A percentile compares a stretch with the other conserved stretches of the same genome.
Evolutionary conservation across 2,797 vertebrate genomes (phyloP).

Genomic region (Anabacerthia variegaticeps): DNA sequence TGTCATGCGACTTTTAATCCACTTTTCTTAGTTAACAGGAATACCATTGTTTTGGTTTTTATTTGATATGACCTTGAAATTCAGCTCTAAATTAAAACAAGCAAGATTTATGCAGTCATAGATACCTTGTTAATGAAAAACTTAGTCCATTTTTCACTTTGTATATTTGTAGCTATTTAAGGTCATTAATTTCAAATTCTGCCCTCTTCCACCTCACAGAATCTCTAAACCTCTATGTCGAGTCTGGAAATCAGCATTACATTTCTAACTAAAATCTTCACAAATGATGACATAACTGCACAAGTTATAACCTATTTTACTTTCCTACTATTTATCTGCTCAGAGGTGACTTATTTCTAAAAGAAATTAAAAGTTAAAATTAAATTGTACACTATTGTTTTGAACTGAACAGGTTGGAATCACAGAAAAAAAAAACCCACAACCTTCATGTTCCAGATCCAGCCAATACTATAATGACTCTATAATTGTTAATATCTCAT

Average conservation of each 20-base stretch:
- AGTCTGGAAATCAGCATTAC: not conserved
- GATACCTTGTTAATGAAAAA: not conserved
- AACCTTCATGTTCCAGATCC: not conserved
- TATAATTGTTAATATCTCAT: not conserved
- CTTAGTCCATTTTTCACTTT: not conserved
- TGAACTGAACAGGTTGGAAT: not conserved
- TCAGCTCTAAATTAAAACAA: not conserved
- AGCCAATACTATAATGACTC: not conserved
- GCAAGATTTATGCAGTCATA: not conserved
- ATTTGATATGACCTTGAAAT: not conserved
- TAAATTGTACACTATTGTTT: not conserved
- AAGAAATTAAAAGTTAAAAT: not conserved
- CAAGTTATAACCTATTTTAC: not conserved
- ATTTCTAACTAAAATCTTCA: not conserved
- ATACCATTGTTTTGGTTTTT: not conserved
- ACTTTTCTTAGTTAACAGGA: not conserved
- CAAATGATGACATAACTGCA: not conserved
- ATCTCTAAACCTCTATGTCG: not conserved
- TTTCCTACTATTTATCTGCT: not conserved
- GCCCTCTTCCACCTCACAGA: not conserved
- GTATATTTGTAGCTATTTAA: not conserved
- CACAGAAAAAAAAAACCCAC: not conserved
- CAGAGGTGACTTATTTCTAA: not conserved
- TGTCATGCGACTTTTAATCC: not conserved
- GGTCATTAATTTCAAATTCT: not conserved